These are phyloP conservation scores for Diachrysia chrysitis DNA, from an alignment of 2,888 invertebrate genomes.

Conservation along the genomic window DNA sequence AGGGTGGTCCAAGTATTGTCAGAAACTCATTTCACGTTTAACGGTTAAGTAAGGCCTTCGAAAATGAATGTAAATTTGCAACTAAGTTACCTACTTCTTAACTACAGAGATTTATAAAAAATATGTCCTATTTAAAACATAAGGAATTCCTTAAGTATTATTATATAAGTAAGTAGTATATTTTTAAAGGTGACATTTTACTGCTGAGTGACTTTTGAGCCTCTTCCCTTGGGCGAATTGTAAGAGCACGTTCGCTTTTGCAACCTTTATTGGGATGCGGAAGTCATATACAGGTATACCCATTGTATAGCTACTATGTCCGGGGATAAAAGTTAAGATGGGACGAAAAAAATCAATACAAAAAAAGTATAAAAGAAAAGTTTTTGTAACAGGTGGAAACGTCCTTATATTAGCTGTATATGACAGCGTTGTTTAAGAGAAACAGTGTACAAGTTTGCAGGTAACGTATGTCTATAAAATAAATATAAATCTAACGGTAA, in stretches of 20 bases:
- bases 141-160: no score
- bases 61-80: no score
- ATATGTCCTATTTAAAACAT: no score
- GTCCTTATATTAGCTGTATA: background rate
- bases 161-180: background rate
- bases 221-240: background rate
- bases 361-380: background rate
- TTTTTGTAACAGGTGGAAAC: background rate
- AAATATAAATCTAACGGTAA: conserved; percentile 43
- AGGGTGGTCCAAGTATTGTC: no score
- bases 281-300: conserved; percentile 10
- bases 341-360: background rate
- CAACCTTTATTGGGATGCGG: conserved; percentile 12
- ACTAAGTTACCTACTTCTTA: no score
- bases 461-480: conserved; percentile 31
- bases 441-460: conserved; percentile 26
- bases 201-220: background rate
- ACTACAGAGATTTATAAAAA: no score
- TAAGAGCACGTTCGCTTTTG: conserved; percentile 8
- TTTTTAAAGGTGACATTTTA: background rate
- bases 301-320: background rate
- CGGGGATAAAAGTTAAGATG: conserved; percentile 1
- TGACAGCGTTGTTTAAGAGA: conserved; percentile 7
- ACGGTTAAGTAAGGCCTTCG: no score
- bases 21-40: no score